These are phyloP conservation scores for Morpho helenor DNA, from an alignment of 2,888 invertebrate genomes.

Conservation along the genomic window DNA sequence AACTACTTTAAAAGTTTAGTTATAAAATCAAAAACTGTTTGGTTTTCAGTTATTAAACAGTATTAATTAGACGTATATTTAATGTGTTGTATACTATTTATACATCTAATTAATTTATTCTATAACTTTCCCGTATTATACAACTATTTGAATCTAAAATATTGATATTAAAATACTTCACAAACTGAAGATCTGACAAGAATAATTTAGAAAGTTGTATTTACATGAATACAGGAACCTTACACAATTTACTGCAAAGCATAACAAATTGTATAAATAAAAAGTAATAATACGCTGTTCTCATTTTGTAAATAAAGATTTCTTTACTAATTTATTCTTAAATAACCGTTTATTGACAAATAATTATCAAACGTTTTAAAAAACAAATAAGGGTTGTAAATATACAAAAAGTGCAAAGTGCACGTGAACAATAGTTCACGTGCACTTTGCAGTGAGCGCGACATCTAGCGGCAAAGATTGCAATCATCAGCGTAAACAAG, in stretches of 20 bases:
- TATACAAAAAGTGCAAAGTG: too few relatives aligned
- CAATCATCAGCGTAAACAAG: conserved; percentile 66
- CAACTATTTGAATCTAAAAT: too few relatives aligned
- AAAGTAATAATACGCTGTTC: too few relatives aligned
- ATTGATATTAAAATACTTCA: background rate
- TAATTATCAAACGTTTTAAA: background rate
- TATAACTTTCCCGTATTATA: too few relatives aligned
- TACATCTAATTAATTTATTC: too few relatives aligned
- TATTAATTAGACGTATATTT: too few relatives aligned
- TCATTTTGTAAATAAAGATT: background rate
- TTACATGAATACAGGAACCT: conserved; percentile 6
- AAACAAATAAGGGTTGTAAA: conserved; percentile 10
- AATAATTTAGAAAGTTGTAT: conserved; percentile 18
- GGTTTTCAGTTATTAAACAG: too few relatives aligned
- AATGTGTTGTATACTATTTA: too few relatives aligned
- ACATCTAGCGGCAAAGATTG: conserved; percentile 58
- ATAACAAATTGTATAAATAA: conserved; percentile 1
- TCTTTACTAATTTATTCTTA: background rate
- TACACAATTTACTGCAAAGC: conserved; percentile 3
- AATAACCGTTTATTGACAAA: too few relatives aligned
- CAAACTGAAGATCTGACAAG: conserved; percentile 1
- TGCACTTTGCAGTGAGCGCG: conserved; percentile 30
- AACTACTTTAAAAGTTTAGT: too few relatives aligned
- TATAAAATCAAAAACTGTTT: too few relatives aligned
- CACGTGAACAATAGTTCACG: conserved; percentile 4